These are phyloP conservation scores for Drosophila fuyamai DNA, from an alignment of 1,140 invertebrate species.

Conservation along the genomic window DNA sequence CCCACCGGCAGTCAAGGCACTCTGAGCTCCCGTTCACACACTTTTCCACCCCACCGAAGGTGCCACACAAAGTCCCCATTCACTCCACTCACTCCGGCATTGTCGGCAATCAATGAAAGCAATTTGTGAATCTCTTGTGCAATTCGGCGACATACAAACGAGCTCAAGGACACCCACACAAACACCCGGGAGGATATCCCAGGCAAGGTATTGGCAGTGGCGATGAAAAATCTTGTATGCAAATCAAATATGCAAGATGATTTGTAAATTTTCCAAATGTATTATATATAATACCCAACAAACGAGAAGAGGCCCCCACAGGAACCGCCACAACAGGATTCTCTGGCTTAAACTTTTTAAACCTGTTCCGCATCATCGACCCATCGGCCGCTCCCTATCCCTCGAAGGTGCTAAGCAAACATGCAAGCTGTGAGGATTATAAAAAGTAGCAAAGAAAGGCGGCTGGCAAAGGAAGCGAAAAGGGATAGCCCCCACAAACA, in stretches of 20 bases:
- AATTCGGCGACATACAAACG: constrained; percentile 69
- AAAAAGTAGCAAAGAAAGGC: constrained; percentile 29
- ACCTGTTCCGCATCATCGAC: constrained; percentile 49
- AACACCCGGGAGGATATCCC: constrained; percentile 5
- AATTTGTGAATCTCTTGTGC: constrained; percentile 80
- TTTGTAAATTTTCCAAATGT: constrained; percentile 82
- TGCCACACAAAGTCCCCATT: constrained; percentile 20
- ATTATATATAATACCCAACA: constrained; percentile 45
- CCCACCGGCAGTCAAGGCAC: constrained; percentile 14
- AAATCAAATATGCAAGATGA: constrained; percentile 81
- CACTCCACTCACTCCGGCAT: constrained; percentile 33
- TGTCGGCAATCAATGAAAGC: constrained; percentile 80
- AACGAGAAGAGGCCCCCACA: not conserved
- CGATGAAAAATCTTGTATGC: constrained; percentile 65
- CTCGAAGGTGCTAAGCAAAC: constrained; percentile 75
- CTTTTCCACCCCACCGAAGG: not conserved
- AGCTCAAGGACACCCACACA: constrained; percentile 54
- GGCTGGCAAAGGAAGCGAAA: constrained; percentile 32
- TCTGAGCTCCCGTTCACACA: constrained; percentile 6
- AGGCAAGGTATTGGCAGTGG: constrained; percentile 57
- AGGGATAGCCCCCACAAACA: constrained; percentile 68
- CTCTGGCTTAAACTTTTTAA: constrained; percentile 49
- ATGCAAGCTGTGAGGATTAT: constrained; percentile 76
- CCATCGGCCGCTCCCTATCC: constrained; percentile 18
- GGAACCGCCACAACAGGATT: constrained; percentile 45